Conservation (phyloP, 2,797 vertebrate genomes). For the Sitta carolinensis region DNA sequence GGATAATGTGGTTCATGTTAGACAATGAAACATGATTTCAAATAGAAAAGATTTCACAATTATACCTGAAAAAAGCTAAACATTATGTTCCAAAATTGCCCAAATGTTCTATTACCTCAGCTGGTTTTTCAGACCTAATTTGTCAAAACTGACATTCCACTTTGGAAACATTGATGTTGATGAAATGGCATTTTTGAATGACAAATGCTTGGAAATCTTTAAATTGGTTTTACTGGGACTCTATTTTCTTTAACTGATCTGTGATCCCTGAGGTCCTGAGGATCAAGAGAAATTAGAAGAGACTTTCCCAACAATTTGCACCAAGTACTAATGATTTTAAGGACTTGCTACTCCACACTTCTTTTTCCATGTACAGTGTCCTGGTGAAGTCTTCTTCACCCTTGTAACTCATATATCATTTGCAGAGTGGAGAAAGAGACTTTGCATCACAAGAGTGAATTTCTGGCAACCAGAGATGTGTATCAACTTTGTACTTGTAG, state of each 20-base stretch:
- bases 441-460: background rate
- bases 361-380: background rate
- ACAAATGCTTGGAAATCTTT: background rate
- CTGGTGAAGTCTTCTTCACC: background rate
- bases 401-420: background rate
- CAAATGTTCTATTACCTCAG: background rate
- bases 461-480: background rate
- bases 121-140: background rate
- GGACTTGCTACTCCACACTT: background rate
- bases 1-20: background rate
- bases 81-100: background rate
- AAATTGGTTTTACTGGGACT: background rate
- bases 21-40: background rate
- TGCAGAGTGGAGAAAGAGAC: background rate
- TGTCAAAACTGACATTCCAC: background rate
- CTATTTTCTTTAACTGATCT: background rate
- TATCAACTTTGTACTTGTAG: background rate
- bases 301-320: background rate
- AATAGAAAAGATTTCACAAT: background rate
- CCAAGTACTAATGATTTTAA: background rate
- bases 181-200: background rate
- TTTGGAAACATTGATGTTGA: background rate
- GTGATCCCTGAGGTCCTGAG: background rate
- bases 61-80: background rate
- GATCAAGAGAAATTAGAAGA: background rate